phyloP scores from a whole-genome alignment of 1,140 invertebrate genomes.

The Pseudoatta argentina region DNA sequence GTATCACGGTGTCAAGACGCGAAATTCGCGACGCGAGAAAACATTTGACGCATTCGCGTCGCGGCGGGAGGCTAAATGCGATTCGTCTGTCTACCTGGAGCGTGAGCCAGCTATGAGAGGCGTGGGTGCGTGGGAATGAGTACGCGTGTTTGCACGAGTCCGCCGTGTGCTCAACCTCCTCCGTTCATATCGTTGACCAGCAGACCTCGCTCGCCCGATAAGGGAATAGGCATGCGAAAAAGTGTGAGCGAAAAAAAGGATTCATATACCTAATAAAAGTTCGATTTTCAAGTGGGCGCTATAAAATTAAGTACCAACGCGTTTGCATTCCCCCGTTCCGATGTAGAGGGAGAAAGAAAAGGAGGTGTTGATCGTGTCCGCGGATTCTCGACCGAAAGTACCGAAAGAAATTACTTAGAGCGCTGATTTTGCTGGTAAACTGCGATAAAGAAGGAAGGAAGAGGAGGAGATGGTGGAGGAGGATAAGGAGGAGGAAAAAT shows the following conservation, averaged over 20 bases:
- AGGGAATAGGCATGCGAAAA: conserved; percentile 40
- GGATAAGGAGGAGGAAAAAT: conserved; percentile 28
- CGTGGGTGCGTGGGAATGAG: conserved; percentile 71
- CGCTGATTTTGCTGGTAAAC: conserved; percentile 41
- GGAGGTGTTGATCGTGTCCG: conserved; percentile 6
- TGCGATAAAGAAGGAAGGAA: neutral
- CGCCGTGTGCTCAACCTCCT: conserved; percentile 44
- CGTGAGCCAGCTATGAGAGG: conserved; percentile 39
- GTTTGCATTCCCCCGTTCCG: neutral
- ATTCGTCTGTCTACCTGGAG: conserved; percentile 56
- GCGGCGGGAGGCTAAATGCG: conserved; percentile 33
- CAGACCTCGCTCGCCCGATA: conserved; percentile 7
- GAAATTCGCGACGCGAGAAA: conserved; percentile 40
- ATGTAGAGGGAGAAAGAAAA: neutral
- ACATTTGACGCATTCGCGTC: conserved; percentile 45
- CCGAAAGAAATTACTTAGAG: conserved; percentile 51
- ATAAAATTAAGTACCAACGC: conserved; percentile 21
- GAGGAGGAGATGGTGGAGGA: neutral
- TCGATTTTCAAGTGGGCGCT: conserved; percentile 10
- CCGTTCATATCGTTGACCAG: conserved; percentile 8
- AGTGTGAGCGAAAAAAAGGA: neutral
- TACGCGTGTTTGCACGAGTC: conserved; percentile 59
- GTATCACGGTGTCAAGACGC: conserved; percentile 27
- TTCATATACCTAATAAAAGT: neutral
- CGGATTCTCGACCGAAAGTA: conserved; percentile 42